Evolutionary conservation across 2,113 vertebrate species (phyloP), one percentile per base, ranked within the genome.

Genomic region (Illadopsis cleaveri): DNA sequence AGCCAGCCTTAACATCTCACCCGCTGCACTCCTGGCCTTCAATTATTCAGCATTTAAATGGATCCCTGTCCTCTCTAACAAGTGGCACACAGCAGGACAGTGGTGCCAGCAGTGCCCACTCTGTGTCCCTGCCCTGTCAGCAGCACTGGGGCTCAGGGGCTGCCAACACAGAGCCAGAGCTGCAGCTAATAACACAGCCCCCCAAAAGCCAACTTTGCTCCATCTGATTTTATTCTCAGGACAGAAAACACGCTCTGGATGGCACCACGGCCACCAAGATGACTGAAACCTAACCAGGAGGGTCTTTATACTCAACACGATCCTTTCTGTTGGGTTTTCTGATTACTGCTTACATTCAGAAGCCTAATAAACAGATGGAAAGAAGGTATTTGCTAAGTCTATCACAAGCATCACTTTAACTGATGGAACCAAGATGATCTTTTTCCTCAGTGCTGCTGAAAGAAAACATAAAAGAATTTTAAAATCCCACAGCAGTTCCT

Each of bases 41-140:
- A 50, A 73, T 76, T 53, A 68, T 48, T 77, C 65, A 44, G 83
- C 73, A 8, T 22, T 82, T 40, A 3, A 37, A 78, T 4, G 5
- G 18, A 64, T n/a, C 44, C 73, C 60, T 12, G 61, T 48, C 56
- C 60, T 15, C 18, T 28, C 27, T 6, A 11, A 31, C 45, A n/a
- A 2, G 45, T 7, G 69, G n/a, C 56, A 68, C 38, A 3, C 4
- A 21, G 68, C 10, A 15, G 21, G 6, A 20, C 3, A 5, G 1
- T 0, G 12, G 28, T 8, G 20, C 44, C 50, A 23, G 47, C 2
- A 0, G 16, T 2, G 17, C 61, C 62, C 9, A 4, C 62, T 5
- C n/a, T 10, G 72, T 19, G 64, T 4, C 40, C 30, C 64, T 61
- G 62, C 48, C 16, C 82, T n/a, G 21, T 0, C 45, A 23, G 40